Evolutionary conservation across 1,140 invertebrate genomes (phyloP).

Genomic region (Drosophila watanabei): DNA sequence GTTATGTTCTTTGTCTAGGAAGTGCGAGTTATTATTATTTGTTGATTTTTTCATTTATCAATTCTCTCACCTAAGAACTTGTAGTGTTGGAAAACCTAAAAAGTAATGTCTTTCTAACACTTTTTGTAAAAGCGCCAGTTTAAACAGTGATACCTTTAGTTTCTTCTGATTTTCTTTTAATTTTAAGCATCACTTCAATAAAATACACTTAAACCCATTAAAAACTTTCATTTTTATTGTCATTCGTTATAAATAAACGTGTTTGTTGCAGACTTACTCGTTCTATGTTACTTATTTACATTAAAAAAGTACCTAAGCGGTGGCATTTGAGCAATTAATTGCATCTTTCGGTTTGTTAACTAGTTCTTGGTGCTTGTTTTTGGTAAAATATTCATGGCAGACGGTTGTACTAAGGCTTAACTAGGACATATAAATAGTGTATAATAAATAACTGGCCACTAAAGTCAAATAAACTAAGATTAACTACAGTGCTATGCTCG

Average conservation of each 20-base stretch:
- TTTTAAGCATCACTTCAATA: not conserved
- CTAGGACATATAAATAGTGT: slow-evolving; percentile 39
- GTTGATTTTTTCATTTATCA: not conserved
- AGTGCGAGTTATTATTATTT: not conserved
- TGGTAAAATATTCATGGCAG: slow-evolving; percentile 55
- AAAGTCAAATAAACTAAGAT: slow-evolving; percentile 15
- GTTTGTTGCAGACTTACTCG: slow-evolving; percentile 4
- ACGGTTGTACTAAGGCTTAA: slow-evolving; percentile 43
- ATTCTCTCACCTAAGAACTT: no score
- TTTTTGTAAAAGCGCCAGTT: not conserved
- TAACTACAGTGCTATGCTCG: slow-evolving; percentile 45
- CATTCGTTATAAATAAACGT: slow-evolving; percentile 29
- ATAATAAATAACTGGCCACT: slow-evolving; percentile 66
- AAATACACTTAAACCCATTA: not conserved
- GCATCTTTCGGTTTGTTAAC: slow-evolving; percentile 1
- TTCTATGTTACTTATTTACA: slow-evolving; percentile 24
- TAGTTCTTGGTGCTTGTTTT: slow-evolving; percentile 41
- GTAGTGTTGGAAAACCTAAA: not conserved
- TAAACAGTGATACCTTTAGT: not conserved
- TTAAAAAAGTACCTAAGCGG: slow-evolving; percentile 15
- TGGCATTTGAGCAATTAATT: slow-evolving; percentile 51
- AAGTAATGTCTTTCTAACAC: not conserved
- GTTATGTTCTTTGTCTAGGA: not conserved
- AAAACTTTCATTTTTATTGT: slow-evolving; percentile 26
- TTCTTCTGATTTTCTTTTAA: no score